Conservation (phyloP, 2,797 vertebrate species). For the Xerus rutilus region DNA sequence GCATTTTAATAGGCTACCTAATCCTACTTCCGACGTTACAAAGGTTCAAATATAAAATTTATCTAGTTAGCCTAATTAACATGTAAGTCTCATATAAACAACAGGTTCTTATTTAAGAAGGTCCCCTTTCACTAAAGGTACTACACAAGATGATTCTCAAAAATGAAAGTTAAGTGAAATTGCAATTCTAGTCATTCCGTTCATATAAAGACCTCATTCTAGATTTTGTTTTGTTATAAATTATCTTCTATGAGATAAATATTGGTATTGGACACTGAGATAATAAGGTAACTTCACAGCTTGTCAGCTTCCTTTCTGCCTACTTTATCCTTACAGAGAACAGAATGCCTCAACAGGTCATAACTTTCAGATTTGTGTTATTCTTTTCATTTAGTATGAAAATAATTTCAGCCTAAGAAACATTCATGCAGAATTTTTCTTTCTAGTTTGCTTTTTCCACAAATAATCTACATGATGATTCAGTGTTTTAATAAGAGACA, state of each 20-base stretch:
- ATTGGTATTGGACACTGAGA: constrained; percentile 56
- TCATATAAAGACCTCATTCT: constrained; percentile 25
- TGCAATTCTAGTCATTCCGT: constrained; percentile 12
- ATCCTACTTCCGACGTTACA: constrained; percentile 26
- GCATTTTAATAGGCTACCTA: constrained; percentile 27
- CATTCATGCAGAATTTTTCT: constrained; percentile 6
- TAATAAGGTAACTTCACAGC: constrained; percentile 5
- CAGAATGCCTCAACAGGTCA: constrained; percentile 3
- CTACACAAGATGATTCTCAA: constrained; percentile 34
- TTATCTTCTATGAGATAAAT: constrained; percentile 20
- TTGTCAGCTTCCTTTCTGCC: background rate
- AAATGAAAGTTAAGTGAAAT: constrained; percentile 51
- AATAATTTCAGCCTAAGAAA: constrained; percentile 59
- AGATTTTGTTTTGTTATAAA: background rate
- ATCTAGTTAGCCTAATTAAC: constrained; percentile 26
- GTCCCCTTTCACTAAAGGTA: constrained; percentile 21
- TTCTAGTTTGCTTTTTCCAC: constrained; percentile 44
- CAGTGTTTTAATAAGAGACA: constrained; percentile 10
- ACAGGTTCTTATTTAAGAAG: constrained; percentile 48
- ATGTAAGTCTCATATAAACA: background rate
- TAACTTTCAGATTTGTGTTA: constrained; percentile 49
- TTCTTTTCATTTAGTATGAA: constrained; percentile 45
- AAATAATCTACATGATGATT: constrained; percentile 6
- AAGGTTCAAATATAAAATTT: constrained; percentile 52
- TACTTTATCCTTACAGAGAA: constrained; percentile 51